Conservation (phyloP, 2,113 vertebrate genomes). For the Pantherophis guttatus region DNA sequence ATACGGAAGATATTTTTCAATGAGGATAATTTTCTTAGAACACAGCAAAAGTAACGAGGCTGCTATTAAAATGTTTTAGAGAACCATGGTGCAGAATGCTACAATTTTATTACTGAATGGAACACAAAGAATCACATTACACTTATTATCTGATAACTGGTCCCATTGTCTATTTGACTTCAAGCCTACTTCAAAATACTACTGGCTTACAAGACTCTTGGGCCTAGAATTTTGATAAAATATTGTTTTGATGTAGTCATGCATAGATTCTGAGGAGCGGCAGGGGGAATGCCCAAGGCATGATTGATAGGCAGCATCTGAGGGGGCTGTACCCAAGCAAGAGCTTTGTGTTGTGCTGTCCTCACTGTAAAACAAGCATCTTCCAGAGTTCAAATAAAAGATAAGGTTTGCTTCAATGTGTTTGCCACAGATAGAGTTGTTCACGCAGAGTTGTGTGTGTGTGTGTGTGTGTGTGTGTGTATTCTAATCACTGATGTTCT, state of each 20-base stretch:
- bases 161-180: background rate
- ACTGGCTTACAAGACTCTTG: background rate
- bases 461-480: too few relatives aligned
- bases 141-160: background rate
- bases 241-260: background rate
- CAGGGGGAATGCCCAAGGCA: background rate
- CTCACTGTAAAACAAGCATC: background rate
- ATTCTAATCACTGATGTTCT: background rate
- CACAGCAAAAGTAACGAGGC: background rate
- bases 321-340: background rate
- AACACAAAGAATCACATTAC: background rate
- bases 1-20: background rate
- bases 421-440: background rate
- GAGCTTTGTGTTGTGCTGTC: background rate
- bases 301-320: background rate
- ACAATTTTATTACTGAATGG: background rate
- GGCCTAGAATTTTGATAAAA: background rate
- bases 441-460: background rate
- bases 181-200: background rate
- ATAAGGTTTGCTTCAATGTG: background rate
- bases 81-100: background rate
- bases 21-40: background rate
- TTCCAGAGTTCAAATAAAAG: background rate
- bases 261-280: background rate
- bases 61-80: background rate